Evolutionary conservation across 2,888 invertebrate species (phyloP).

Genomic region (Oxystoma pomonae): DNA sequence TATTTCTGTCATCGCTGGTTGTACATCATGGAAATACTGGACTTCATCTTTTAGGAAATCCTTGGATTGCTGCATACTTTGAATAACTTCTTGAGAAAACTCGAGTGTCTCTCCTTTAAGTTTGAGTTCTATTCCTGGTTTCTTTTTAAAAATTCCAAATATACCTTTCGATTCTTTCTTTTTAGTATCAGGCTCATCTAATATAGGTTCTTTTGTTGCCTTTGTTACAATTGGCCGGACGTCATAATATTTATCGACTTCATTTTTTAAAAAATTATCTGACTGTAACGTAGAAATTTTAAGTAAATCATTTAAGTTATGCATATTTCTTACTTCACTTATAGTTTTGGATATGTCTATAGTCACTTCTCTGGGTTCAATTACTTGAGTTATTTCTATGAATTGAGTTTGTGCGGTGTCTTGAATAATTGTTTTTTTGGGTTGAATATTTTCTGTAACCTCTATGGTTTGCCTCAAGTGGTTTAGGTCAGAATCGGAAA

Average conservation of each 20-base stretch:
- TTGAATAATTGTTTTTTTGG: not conserved
- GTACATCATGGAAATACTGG: slow-evolving; percentile 29
- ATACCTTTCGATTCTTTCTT: slow-evolving; percentile 4
- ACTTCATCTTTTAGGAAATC: slow-evolving; percentile 29
- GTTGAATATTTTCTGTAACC: not conserved
- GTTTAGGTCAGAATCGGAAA: no score
- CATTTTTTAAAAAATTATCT: slow-evolving; percentile 32
- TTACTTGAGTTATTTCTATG: not conserved
- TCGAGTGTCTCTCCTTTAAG: not conserved
- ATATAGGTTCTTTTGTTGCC: not conserved
- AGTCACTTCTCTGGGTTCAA: not conserved
- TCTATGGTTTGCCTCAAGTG: not conserved
- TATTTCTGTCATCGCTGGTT: slow-evolving; percentile 14
- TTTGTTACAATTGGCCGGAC: slow-evolving; percentile 18
- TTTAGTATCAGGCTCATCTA: not conserved
- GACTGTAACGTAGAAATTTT: no score
- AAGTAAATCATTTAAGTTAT: no score
- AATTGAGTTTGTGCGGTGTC: not conserved
- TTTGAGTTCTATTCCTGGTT: not conserved
- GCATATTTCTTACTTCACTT: slow-evolving; percentile 31
- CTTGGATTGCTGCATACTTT: slow-evolving; percentile 9
- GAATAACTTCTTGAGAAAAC: slow-evolving; percentile 6
- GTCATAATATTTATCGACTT: slow-evolving; percentile 32
- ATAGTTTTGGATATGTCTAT: slow-evolving; percentile 11
- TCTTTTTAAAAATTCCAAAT: slow-evolving; percentile 9